These are phyloP conservation scores for Danio aesculapii DNA, from an alignment of 2,797 vertebrate genomes.

Conservation along the genomic window DNA sequence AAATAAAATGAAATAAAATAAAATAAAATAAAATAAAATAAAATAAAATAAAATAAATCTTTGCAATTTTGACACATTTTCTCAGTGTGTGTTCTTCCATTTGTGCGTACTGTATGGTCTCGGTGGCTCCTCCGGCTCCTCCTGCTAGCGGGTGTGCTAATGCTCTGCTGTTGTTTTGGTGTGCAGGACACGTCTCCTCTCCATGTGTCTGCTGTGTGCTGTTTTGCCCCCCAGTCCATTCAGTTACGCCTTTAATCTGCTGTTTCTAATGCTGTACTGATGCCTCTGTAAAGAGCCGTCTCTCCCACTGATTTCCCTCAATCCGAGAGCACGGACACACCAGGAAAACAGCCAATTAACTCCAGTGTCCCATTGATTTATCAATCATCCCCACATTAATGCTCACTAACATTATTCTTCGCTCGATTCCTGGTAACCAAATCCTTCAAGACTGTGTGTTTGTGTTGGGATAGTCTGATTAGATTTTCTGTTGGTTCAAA, in stretches of 20 bases:
- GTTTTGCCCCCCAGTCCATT: slow-evolving; percentile 28
- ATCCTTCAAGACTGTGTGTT: not conserved
- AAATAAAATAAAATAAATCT: too few relatives aligned
- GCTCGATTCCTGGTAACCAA: slow-evolving; percentile 14
- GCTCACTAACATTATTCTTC: slow-evolving; percentile 5
- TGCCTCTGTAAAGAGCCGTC: slow-evolving; percentile 28
- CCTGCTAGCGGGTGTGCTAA: not conserved
- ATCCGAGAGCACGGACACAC: slow-evolving; percentile 7
- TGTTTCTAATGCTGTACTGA: slow-evolving; percentile 46
- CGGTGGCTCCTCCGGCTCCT: not conserved
- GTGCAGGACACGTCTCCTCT: slow-evolving; percentile 23
- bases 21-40: too few relatives aligned
- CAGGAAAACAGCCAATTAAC: slow-evolving; percentile 28
- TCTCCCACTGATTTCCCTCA: not conserved
- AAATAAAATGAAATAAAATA: too few relatives aligned
- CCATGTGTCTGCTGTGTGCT: not conserved
- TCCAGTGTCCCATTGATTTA: slow-evolving; percentile 49
- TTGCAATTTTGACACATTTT: too few relatives aligned
- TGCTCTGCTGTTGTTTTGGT: slow-evolving; percentile 20
- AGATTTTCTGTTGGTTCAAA: not conserved
- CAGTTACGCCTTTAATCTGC: slow-evolving; percentile 44
- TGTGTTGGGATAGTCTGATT: not conserved
- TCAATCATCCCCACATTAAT: slow-evolving; percentile 21
- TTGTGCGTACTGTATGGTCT: not conserved
- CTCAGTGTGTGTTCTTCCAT: too few relatives aligned